A percentile compares a stretch with the other conserved stretches of the same genome.
These are phyloP conservation scores for Diachrysia chrysitis DNA, from an alignment of 2,888 invertebrate species.

Conservation along the genomic window DNA sequence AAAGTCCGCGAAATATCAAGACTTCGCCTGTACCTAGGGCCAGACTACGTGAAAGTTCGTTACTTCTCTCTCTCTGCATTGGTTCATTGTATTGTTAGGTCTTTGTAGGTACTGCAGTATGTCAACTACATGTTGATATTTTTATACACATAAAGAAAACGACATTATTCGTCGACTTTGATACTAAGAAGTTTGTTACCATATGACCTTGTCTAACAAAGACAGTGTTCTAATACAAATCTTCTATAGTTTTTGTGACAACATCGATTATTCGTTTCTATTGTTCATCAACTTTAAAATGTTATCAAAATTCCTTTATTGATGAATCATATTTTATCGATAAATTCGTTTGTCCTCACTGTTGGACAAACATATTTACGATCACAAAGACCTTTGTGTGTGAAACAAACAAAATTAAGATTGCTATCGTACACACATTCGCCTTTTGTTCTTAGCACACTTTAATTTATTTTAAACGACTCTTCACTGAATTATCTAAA, in stretches of 20 bases:
- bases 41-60: background rate
- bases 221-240: background rate
- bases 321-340: constrained; percentile 29
- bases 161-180: background rate
- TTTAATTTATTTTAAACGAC: constrained; percentile 6
- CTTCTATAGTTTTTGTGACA: background rate
- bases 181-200: background rate
- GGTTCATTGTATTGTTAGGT: background rate
- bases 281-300: background rate
- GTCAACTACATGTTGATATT: background rate
- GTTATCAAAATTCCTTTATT: constrained; percentile 7
- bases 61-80: background rate
- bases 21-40: too few relatives aligned
- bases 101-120: background rate
- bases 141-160: background rate
- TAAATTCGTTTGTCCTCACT: constrained; percentile 22
- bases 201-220: background rate
- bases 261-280: background rate
- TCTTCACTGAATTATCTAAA: constrained; percentile 7
- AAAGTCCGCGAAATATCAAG: too few relatives aligned
- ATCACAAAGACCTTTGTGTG: constrained; percentile 31
- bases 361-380: background rate
- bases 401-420: constrained; percentile 14
- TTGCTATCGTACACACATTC: constrained; percentile 13
- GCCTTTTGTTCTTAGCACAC: constrained; percentile 24